Percentiles rank a stretch among this genome's conserved stretches.
Evolutionary conservation across 2,888 invertebrate genomes (phyloP).

Genomic region (Plusia festucae): DNA sequence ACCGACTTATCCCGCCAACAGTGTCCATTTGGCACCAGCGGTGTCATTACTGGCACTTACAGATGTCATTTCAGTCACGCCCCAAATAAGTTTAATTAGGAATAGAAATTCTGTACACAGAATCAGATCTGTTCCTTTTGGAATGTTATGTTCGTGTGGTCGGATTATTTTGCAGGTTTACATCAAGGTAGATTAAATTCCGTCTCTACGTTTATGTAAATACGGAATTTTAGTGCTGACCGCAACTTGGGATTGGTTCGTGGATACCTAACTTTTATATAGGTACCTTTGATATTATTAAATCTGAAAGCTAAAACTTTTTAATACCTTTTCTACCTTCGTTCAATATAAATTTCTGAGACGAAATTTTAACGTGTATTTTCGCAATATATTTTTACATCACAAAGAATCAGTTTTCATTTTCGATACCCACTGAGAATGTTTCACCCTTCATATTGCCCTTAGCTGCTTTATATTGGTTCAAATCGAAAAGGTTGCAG

Average conservation of each 20-base stretch:
- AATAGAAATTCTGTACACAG: slow-evolving; percentile 63
- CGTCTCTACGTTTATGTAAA: slow-evolving; percentile 48
- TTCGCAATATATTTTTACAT: not conserved
- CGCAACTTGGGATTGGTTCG: slow-evolving; percentile 31
- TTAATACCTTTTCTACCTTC: not conserved
- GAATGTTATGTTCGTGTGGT: slow-evolving; percentile 45
- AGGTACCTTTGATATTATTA: not conserved
- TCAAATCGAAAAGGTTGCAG: slow-evolving; percentile 20
- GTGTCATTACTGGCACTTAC: slow-evolving; percentile 61
- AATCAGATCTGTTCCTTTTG: slow-evolving; percentile 44
- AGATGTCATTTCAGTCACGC: slow-evolving; percentile 67
- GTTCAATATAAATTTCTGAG: not conserved
- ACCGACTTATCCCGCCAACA: slow-evolving; percentile 57
- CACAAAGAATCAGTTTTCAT: not conserved
- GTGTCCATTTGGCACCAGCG: slow-evolving; percentile 67
- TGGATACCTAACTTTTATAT: slow-evolving; percentile 18
- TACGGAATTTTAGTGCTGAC: slow-evolving; percentile 37
- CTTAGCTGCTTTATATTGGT: slow-evolving; percentile 1
- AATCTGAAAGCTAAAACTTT: slow-evolving; percentile 1
- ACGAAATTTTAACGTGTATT: not conserved
- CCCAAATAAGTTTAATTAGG: slow-evolving; percentile 71
- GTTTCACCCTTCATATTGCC: not conserved
- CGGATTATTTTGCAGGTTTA: slow-evolving; percentile 34
- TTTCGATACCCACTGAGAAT: not conserved
- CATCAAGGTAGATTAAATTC: slow-evolving; percentile 53